Base-by-base conservation (phyloP, 2,113 vertebrate genomes). In the Erpornis zantholeuca region DNA sequence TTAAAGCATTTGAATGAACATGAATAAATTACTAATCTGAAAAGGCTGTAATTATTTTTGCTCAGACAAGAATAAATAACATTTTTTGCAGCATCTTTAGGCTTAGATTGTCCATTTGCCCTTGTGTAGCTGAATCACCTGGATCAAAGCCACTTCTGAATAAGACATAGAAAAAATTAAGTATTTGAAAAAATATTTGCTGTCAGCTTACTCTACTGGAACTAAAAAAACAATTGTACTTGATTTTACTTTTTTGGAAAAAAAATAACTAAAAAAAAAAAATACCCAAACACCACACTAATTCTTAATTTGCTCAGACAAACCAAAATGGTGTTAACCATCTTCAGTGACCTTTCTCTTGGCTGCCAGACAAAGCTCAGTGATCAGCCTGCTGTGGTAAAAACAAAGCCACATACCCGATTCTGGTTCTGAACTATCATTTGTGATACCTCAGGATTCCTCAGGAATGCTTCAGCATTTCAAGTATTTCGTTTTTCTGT, bases 41-140 rank as follows among this genome's bases (percentile, higher is more conserved):
- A 91, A 93, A 94, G 20, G 7, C 23, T 91, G 31, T 71, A 84
- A 92, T 79, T 80, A 93, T 81, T 94, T 94, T 92, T 89, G 4
- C 15, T 68, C 40, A 87, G 57, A 59, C 36, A 71, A 65, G 56
- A 86, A 92, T 71, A 92, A 90, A 80, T 77, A 71, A 56, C 11
- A 16, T 40, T 52, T 70, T 90, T 73, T 90, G 31, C 38, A 86
- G 49, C 42, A 78, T 78, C 40, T 64, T 22, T 82, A 92, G 90
- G 31, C 40, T 88, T 68, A 49, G 69, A 33, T 61, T 47, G 49
- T 78, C 64, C 52, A 54, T 87, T 92, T 94, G 73, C 35, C 73
- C 78, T 78, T 76, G 13, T 75, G 44, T 25, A 63, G 44, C 71
- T 92, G 64, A 95, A 47, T 86, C 80, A 96, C 44, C 38, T 79